These are phyloP conservation scores for Petrocephalus zakoni DNA, from an alignment of 2,113 vertebrate species.

Conservation along the genomic window DNA sequence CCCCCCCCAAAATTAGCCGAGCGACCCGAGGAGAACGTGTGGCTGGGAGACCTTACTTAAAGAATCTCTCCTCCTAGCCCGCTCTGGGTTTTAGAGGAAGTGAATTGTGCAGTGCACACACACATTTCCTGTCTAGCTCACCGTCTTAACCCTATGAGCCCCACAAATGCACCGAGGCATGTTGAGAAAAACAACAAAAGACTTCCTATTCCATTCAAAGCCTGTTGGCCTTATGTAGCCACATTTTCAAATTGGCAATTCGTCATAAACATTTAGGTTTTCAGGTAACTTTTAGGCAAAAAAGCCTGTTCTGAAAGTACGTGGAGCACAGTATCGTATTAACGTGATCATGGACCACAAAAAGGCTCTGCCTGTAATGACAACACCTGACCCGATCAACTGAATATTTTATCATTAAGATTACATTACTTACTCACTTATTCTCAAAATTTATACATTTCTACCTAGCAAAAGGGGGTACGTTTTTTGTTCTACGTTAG, in stretches of 20 bases:
- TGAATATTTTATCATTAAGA: background rate
- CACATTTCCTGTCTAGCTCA: background rate
- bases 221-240: background rate
- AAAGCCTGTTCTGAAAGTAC: background rate
- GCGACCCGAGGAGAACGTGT: background rate
- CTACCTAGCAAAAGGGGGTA: background rate
- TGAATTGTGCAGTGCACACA: background rate
- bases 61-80: background rate
- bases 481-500: background rate
- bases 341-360: background rate
- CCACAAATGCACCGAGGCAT: background rate
- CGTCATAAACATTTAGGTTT: background rate
- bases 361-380: background rate
- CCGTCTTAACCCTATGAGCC: background rate
- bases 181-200: background rate
- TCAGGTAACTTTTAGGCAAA: background rate
- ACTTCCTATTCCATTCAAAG: background rate
- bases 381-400: background rate
- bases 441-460: background rate
- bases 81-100: background rate
- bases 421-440: background rate
- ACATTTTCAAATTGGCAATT: background rate
- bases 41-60: background rate
- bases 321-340: background rate
- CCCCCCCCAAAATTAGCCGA: conserved; percentile 29